Evolutionary conservation across 92 coral and sea anemone species (phyloP).

Genomic region (Umimayanthus chanpuru): DNA sequence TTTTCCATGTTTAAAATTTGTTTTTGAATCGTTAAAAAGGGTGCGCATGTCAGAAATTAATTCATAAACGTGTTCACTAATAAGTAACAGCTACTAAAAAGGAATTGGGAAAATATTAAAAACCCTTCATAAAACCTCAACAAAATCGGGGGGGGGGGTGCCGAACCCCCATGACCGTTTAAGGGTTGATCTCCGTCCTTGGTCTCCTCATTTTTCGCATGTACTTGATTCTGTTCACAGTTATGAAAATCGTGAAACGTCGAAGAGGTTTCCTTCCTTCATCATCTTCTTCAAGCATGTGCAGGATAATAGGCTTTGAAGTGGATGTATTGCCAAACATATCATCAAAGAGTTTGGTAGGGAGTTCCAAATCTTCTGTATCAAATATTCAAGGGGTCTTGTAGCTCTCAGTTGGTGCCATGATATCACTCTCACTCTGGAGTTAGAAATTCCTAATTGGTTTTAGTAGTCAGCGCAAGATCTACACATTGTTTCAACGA

Average conservation of each 20-base stretch:
- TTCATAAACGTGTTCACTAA: too few species aligned
- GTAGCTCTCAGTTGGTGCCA: slow-evolving; percentile 26
- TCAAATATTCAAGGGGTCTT: slow-evolving; percentile 16
- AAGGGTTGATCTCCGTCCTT: slow-evolving; percentile 14
- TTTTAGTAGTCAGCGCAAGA: slow-evolving; percentile 5
- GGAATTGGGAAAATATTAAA: too few species aligned
- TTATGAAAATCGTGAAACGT: slow-evolving; percentile 17
- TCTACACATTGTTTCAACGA: slow-evolving; percentile 22
- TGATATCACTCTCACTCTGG: not conserved
- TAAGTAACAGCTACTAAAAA: too few species aligned
- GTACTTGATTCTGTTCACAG: slow-evolving; percentile 28
- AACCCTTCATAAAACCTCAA: too few species aligned
- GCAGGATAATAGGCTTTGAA: not conserved
- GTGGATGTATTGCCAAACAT: slow-evolving; percentile 18
- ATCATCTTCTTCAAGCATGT: not conserved
- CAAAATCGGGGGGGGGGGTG: too few species aligned
- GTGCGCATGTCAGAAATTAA: too few species aligned
- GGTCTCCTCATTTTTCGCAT: slow-evolving; percentile 22
- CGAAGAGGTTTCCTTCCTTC: slow-evolving; percentile 10
- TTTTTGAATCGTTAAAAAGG: too few species aligned
- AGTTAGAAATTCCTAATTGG: not conserved
- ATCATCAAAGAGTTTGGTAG: not conserved
- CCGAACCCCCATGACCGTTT: too few species aligned
- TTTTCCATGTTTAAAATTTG: too few species aligned
- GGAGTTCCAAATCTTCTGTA: slow-evolving; percentile 21